Conservation (phyloP, 2,888 invertebrate species). For the Alentia gelatinosa region DNA sequence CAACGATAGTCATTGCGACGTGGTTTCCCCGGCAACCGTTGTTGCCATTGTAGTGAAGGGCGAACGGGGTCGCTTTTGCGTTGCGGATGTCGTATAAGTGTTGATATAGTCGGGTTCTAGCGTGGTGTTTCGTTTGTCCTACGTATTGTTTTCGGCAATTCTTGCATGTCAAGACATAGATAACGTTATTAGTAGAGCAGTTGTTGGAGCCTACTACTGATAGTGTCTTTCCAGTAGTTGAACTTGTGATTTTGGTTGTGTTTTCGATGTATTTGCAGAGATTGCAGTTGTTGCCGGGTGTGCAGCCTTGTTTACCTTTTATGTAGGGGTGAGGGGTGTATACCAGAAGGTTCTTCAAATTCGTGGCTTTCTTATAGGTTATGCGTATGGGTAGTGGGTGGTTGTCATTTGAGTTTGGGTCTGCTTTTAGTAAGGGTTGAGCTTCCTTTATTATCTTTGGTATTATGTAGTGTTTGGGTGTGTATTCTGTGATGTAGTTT, state of each 20-base stretch:
- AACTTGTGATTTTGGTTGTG: not conserved
- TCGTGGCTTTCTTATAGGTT: not conserved
- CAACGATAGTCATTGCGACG: not conserved
- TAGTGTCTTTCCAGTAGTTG: not conserved
- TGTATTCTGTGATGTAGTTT: not conserved
- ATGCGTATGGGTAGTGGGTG: not conserved
- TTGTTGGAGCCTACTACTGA: not conserved
- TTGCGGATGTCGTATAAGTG: not conserved
- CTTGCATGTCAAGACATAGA: not conserved
- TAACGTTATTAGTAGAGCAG: not conserved
- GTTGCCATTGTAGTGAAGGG: not conserved
- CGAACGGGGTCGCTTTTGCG: not conserved
- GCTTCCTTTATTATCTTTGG: not conserved
- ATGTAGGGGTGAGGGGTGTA: not conserved
- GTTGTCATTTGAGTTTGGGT: not conserved
- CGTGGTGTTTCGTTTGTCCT: not conserved
- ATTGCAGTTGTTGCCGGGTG: not conserved
- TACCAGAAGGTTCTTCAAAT: not conserved
- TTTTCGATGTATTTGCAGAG: not conserved
- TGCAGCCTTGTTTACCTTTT: not conserved
- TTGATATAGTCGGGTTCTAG: not conserved
- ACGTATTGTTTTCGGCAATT: not conserved
- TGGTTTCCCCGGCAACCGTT: not conserved
- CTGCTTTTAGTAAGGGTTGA: not conserved
- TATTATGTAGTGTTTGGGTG: not conserved